Base-by-base conservation (phyloP, 1,140 invertebrate genomes). In the Lepidostoma basale region DNA sequence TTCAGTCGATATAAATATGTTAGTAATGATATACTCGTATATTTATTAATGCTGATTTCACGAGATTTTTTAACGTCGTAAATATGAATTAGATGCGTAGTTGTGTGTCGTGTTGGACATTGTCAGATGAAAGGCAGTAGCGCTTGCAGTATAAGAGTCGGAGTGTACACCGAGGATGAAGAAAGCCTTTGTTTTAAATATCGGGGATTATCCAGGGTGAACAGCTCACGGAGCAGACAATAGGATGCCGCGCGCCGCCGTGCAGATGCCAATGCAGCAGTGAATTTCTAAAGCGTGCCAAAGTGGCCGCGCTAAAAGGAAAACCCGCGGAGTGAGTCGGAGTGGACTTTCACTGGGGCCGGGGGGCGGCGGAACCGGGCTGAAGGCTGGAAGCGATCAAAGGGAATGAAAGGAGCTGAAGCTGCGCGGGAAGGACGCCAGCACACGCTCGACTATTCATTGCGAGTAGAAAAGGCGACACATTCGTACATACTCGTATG, bases 341-440 rank as follows among this genome's bases (percentile, higher is more conserved):
- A 10, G 49, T 30, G 49, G 49, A 54, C 49, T 54, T 54, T 54
- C 49, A 54, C 49, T 33, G 49, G 26, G 26, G 16, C 18, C 25
- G 26, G 26, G 16, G 28, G 49, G 33, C 25, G 25, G 45, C 10
- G 22, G 45, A 23, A 18, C 14, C 45, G 20, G n/a, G 12, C 45
- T 16, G 6, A 49, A 26, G 12, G n/a, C 45, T 49, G 45, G 45
- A 23, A 26, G 12, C 45, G n/a, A 18, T 5, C 14, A 12, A 36
- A 23, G 23, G 1, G 1, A 26, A 10, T 49, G 3, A 25, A 47
- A 23, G 45, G 45, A 49, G 25, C 12, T 22, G 18, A n/a, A n/a
- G n/a, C n/a, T n/a, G n/a, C n/a, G n/a, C n/a, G n/a, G n/a, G n/a
- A n/a, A n/a, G n/a, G n/a, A n/a, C n/a, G n/a, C n/a, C n/a, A n/a